Percentiles rank a stretch among this genome's conserved stretches.
phyloP scores from a whole-genome alignment of 2,797 vertebrate genomes.

The Danio jaintianensis region DNA sequence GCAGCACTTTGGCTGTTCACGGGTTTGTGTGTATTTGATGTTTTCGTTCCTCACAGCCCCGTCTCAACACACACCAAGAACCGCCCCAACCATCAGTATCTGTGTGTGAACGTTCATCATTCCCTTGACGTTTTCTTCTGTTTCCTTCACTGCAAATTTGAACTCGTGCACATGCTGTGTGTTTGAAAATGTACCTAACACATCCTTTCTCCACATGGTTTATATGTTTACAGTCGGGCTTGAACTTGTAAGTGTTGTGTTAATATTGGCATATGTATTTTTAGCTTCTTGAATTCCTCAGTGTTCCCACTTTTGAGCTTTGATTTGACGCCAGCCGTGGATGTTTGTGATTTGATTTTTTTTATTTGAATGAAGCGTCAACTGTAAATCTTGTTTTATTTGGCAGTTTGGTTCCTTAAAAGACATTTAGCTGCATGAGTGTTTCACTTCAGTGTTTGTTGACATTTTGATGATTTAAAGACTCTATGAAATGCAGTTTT shows the following conservation, averaged over 20 bases:
- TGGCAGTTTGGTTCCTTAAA: conserved; percentile 38
- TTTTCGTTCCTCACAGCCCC: not conserved
- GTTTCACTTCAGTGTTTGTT: conserved; percentile 41
- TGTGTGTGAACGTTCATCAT: conserved; percentile 42
- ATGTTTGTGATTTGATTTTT: conserved; percentile 32
- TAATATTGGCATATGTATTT: conserved; percentile 15
- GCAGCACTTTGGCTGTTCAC: not conserved
- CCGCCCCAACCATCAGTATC: conserved; percentile 28
- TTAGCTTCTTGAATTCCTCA: conserved; percentile 34
- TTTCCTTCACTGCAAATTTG: conserved; percentile 36
- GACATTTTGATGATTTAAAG: conserved; percentile 27
- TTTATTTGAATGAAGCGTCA: conserved; percentile 18
- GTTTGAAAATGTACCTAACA: conserved; percentile 38
- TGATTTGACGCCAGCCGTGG: conserved; percentile 48
- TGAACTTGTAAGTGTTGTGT: conserved; percentile 43
- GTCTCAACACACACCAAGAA: conserved; percentile 9
- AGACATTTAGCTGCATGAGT: conserved; percentile 49
- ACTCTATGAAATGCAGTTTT: conserved; percentile 40
- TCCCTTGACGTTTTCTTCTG: conserved; percentile 30
- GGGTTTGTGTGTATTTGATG: conserved; percentile 12
- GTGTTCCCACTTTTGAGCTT: conserved; percentile 32
- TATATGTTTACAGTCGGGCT: conserved; percentile 38
- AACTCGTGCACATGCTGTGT: conserved; percentile 36
- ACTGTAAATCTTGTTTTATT: conserved; percentile 31
- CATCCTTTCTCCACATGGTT: conserved; percentile 39